Evolutionary conservation across 1,140 invertebrate genomes (phyloP), one percentile per base, ranked within the genome.

Genomic region (Nautilus pompilius): DNA sequence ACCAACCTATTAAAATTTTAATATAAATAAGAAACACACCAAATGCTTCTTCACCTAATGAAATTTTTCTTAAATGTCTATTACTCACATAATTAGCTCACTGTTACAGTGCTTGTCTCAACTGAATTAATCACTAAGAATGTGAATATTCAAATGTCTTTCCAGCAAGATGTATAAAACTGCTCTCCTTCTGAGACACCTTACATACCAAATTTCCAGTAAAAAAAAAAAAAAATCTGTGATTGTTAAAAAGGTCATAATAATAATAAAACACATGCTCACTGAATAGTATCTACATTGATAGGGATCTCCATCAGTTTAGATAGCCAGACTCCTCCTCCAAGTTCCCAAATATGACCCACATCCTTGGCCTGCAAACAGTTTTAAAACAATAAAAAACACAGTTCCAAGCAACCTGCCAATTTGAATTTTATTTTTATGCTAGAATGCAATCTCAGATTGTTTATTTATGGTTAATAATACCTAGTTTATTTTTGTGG

Each of bases 281-380:
- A 85, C 84, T 81, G 71, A 20, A 88, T 72, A 6, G 83, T 82
- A 69, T 86, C 82, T 32, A 80, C 79, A 32, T 86, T 83, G 32
- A 89, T 72, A 20, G 85, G 84, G 46, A 86, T 84, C 66, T 84
- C 80, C 48, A 88, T 74, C 29, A 88, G 73, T 66, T 85, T 82
- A 54, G 82, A 81, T 54, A 86, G 82, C 65, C 84, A 77, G 5
- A 84, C 83, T 59, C 86, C 87, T n/a, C 91, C 90, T 3, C 91
- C 93, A 33, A 95, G 83, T 82, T 96, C 93, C 91, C 91, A 95
- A 28, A 95, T 88, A 68, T 95, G 91, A 65, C 91, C 90, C 30
- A 94, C 86, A 77, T 90, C 90, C 76, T 93, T 93, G 3, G 84
- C 82, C 88, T 90, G 62, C 24, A 73, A 68, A 66, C 71, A 75